Evolutionary conservation across 2,888 invertebrate species (phyloP), one percentile per base, ranked within the genome.

Genomic region (Acleris holmiana): DNA sequence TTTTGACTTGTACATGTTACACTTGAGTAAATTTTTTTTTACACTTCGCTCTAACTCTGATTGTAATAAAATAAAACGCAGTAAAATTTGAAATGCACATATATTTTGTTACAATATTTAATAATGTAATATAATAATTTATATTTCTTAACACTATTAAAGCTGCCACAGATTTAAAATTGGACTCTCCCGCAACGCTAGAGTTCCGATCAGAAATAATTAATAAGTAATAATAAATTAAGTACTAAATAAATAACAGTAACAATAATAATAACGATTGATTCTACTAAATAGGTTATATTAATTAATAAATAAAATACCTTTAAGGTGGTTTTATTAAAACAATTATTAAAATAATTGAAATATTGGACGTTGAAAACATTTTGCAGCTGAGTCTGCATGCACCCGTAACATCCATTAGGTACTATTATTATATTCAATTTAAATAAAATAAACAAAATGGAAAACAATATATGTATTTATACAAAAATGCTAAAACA

Each of bases 141-240:
- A 74, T 73, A 73, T 84, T 74, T 80, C 91, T 91, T 91, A 74
- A 77, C 68, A 76, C 91, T 91, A 91, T 91, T 91, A 91, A 91
- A 91, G 91, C 91, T 91, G 89, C 84, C 84, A 85, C 85, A 86
- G 79, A 85, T 84, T 85, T 85, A 84, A 76, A 29, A 78, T 80
- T 84, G 87, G 82, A 81, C 87, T 89, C 87, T 84, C 29, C 8
- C 76, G 80, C 81, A 76, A 75, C 73, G 75, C 82, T 84, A 84
- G 78, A 79, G 78, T 77, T 74, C 73, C 68, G 66, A 67, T 67
- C 68, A 29, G 41, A 71, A 71, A 69, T 66, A 68, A 70, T 70
- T 60, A 68, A 66, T 62, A 67, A 57, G 56, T 56, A 67, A 65
- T 69, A 62, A 68, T 63, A 53, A 68, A 65, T 63, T 60, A 61